Conservation (phyloP, 2,113 vertebrate genomes). For the human region GRCh38 chr17:22425501-22426000, state of each 20-base stretch:
- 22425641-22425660: too few relatives aligned
- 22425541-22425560: too few relatives aligned
- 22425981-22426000: too few relatives aligned
- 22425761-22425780: too few relatives aligned
- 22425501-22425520: too few relatives aligned
- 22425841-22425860: too few relatives aligned
- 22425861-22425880: background rate
- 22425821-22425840: too few relatives aligned
- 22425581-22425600: background rate
- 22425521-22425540: too few relatives aligned
- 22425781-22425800: too few relatives aligned
- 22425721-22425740: too few relatives aligned
- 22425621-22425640: background rate
- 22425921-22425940: background rate
- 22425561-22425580: background rate
- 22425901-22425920: background rate
- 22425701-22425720: background rate
- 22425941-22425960: too few relatives aligned
- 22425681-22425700: background rate
- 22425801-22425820: too few relatives aligned
- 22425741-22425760: background rate
- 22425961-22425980: fast-evolving
- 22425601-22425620: background rate
- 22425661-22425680: background rate
- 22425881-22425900: background rate